phyloP scores from a whole-genome alignment of 2,797 vertebrate genomes.

The Holocentrus rufus region DNA sequence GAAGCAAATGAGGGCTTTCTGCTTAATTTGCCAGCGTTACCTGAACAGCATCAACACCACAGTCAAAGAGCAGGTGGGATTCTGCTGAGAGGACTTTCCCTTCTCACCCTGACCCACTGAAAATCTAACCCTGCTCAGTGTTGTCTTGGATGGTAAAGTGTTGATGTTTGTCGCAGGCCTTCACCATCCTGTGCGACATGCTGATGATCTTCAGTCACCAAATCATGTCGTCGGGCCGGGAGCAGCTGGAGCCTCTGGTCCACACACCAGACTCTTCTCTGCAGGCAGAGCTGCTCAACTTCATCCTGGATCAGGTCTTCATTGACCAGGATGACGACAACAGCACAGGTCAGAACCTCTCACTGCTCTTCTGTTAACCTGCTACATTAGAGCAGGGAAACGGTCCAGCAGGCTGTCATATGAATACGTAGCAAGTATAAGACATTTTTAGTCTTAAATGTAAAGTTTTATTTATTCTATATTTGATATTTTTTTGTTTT shows the following conservation, averaged over 20 bases:
- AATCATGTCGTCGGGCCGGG: conserved; percentile 92
- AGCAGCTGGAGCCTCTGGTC: conserved; percentile 91
- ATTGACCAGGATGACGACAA: conserved; percentile 95
- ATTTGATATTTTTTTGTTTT: conserved; percentile 15
- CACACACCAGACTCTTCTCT: conserved; percentile 91
- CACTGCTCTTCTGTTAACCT: not conserved
- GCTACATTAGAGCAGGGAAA: not conserved
- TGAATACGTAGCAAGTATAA: not conserved
- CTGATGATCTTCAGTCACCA: conserved; percentile 98
- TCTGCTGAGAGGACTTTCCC: not conserved
- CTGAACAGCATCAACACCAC: conserved; percentile 92
- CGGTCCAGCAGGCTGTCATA: not conserved
- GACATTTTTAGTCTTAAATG: no score
- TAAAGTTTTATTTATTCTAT: not conserved
- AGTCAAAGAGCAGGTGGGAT: conserved; percentile 94
- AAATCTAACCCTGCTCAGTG: not conserved
- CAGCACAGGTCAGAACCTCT: conserved; percentile 84
- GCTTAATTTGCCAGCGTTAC: conserved; percentile 96
- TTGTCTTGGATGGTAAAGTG: conserved; percentile 41
- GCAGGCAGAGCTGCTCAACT: conserved; percentile 94
- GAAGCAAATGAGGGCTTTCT: conserved; percentile 96
- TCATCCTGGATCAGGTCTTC: conserved; percentile 95
- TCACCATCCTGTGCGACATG: conserved; percentile 93
- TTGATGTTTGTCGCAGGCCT: conserved; percentile 83
- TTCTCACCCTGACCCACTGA: not conserved